Evolutionary conservation across 2,888 invertebrate genomes (phyloP), one percentile per base, ranked within the genome.

Genomic region (Blera fallax): DNA sequence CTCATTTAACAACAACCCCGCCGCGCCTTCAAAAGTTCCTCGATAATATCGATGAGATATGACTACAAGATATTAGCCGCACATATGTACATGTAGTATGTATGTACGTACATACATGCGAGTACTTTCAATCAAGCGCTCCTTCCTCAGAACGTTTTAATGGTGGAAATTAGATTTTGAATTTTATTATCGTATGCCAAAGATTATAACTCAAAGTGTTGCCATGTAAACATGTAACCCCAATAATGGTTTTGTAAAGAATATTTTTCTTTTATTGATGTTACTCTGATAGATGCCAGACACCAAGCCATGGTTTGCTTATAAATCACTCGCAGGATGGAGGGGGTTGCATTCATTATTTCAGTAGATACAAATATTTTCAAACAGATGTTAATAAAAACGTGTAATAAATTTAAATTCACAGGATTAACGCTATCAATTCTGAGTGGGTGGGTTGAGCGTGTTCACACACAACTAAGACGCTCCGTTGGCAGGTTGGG

Each of bases 351-450:
- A 45, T 27, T 54, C 50, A 54, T 43, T 78, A 43, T 64, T 79
- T 70, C 48, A 70, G 24, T 43, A 60, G 67, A 78, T 45, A 72
- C 70, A 73, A 79, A 69, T 74, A 50, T 79, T 79, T 67, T 77
- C 74, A 69, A 84, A 60, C 84, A 84, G 80, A 80, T 84, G 80
- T 84, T 79, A 79, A 84, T 79, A 79, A 84, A 64, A 74, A 74
- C 56, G 40, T 69, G 74, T 80, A 80, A 84, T 84, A 84, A 84
- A 84, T 84, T 84, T 74, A 56, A 80, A 80, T 80, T 80, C 62
- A 79, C 54, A 40, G 34, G 83, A 74, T 84, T 64, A 64, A 82
- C 48, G 60, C 67, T 81, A 81, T 76, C 67, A 76, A 54, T 37
- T 74, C 29, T 34, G 52, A 56, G 32, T 64, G 80, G 45, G 62